A percentile compares a stretch with the other conserved stretches of the same genome.
These are phyloP conservation scores for Pygocentrus nattereri DNA, from an alignment of 2,797 vertebrate species.

Conservation along the genomic window DNA sequence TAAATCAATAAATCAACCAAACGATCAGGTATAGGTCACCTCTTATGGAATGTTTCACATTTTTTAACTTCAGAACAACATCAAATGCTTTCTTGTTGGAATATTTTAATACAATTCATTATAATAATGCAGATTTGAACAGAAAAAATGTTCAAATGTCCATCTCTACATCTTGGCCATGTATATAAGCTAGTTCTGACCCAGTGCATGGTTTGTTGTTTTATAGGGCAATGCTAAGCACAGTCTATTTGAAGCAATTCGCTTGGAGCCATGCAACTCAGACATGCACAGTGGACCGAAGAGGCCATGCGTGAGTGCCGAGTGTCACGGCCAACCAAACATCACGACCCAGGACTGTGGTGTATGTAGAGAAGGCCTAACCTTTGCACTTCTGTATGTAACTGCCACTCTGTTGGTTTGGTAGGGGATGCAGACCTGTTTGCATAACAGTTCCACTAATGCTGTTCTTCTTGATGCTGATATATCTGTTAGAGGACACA, in stretches of 20 bases:
- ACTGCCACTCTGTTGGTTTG: conserved; percentile 18
- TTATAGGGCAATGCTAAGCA: background rate
- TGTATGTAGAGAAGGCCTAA: conserved; percentile 60
- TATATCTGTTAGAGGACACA: too few species aligned
- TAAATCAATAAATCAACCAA: too few species aligned
- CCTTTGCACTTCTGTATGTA: conserved; percentile 26
- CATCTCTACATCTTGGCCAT: background rate
- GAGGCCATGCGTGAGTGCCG: conserved; percentile 70
- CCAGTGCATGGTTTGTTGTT: background rate
- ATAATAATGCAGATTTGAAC: background rate
- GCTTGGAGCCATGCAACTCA: conserved; percentile 5
- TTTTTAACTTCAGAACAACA: background rate
- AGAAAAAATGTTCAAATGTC: background rate
- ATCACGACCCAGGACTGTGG: conserved; percentile 60
- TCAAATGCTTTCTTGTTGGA: background rate
- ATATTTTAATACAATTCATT: background rate
- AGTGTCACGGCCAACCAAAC: conserved; percentile 63
- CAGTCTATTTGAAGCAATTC: conserved; percentile 11
- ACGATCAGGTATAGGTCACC: too few species aligned
- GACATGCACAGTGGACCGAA: conserved; percentile 29
- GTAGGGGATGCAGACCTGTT: background rate
- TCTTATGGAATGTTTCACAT: too few species aligned
- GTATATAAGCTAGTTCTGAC: background rate
- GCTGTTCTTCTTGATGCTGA: background rate
- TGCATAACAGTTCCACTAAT: background rate